phyloP scores from a whole-genome alignment of 1,140 invertebrate genomes.

The Polyergus mexicanus region DNA sequence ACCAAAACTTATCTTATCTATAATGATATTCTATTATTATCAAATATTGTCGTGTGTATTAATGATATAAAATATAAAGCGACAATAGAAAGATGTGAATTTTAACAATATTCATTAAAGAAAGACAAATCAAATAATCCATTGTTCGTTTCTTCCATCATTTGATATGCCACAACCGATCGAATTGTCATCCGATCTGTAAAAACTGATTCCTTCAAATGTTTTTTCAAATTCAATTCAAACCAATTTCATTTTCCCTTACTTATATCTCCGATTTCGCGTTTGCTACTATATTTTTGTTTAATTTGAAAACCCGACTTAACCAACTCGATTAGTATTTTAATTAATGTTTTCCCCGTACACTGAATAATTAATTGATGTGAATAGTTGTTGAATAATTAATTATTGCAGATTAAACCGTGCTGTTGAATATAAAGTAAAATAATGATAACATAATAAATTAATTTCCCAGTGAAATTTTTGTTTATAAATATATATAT shows the following conservation, averaged over 20 bases:
- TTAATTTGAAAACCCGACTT: too few species aligned
- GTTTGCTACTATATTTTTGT: neutral
- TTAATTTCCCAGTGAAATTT: too few species aligned
- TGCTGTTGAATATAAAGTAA: neutral
- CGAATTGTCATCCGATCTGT: conserved; percentile 7
- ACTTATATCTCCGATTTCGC: neutral
- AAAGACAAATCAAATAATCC: neutral
- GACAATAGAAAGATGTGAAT: neutral
- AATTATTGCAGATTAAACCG: neutral
- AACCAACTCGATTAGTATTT: conserved; percentile 16
- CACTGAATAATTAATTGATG: neutral
- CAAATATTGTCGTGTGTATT: neutral
- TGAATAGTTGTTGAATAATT: conserved; percentile 6
- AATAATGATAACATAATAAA: neutral
- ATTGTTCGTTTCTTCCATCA: conserved; percentile 20
- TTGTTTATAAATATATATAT: too few species aligned
- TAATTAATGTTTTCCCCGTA: neutral
- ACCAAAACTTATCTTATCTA: neutral
- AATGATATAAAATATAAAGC: conserved; percentile 12
- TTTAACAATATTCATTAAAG: conserved; percentile 16
- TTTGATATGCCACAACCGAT: conserved; percentile 17
- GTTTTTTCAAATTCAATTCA: conserved; percentile 43
- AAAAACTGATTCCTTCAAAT: conserved; percentile 28
- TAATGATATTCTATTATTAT: neutral
- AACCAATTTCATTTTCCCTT: neutral